A percentile compares a stretch with the other conserved stretches of the same genome.
These are phyloP conservation scores for Phthorimaea operculella DNA, from an alignment of 1,140 invertebrate species.

Conservation along the genomic window DNA sequence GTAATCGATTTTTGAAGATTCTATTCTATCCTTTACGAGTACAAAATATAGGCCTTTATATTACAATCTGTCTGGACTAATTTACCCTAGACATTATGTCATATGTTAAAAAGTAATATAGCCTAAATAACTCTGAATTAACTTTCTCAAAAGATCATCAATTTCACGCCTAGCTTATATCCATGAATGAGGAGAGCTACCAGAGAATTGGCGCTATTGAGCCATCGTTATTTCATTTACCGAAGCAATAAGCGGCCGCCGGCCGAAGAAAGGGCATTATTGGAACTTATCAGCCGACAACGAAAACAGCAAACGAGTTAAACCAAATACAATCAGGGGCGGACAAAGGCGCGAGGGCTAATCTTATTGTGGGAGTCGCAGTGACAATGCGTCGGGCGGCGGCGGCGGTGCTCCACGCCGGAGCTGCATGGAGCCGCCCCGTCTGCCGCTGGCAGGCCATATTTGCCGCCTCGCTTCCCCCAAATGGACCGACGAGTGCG, in stretches of 20 bases:
- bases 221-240: neutral
- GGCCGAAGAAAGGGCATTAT: neutral
- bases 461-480: conserved; percentile 51
- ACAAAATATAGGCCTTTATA: no score
- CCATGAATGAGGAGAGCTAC: no score
- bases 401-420: no score
- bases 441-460: conserved; percentile 53
- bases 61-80: no score
- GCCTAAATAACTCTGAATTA: no score
- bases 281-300: conserved; percentile 4
- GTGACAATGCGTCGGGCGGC: conserved; percentile 33
- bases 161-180: no score
- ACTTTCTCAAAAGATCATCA: no score
- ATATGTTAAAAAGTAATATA: no score
- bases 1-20: no score
- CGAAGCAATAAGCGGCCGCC: neutral
- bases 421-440: conserved; percentile 37
- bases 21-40: no score
- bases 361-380: conserved; percentile 45
- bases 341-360: conserved; percentile 47
- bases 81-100: no score
- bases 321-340: conserved; percentile 40
- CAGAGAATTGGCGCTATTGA: neutral
- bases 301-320: conserved; percentile 45
- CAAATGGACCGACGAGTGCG: conserved; percentile 39